Evolutionary conservation across 2,113 vertebrate genomes (phyloP).

Genomic region (Grallaria varia): DNA sequence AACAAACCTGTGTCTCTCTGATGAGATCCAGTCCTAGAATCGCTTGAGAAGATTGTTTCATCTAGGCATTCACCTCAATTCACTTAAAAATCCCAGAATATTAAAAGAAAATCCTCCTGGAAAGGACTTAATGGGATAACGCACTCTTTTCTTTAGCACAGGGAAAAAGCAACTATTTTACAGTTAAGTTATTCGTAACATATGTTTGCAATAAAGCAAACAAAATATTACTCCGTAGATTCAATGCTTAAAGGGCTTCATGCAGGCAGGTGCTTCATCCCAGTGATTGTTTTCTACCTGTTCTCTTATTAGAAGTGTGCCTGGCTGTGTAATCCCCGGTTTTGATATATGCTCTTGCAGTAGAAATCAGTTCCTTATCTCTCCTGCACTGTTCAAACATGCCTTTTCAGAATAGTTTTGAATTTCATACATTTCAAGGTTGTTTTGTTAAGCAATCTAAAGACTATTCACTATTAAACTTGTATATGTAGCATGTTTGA

Average conservation of each 20-base stretch:
- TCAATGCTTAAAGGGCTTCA: background rate
- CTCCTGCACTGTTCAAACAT: background rate
- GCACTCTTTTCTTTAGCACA: background rate
- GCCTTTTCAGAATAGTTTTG: background rate
- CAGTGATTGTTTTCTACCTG: background rate
- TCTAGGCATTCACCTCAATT: background rate
- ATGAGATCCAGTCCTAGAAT: background rate
- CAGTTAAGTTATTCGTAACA: background rate
- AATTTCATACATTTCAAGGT: background rate
- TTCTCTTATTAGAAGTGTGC: background rate
- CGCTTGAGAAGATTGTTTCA: background rate
- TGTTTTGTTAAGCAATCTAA: background rate
- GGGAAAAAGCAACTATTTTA: background rate
- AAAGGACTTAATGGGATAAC: background rate
- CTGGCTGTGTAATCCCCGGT: background rate
- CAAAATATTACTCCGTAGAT: background rate
- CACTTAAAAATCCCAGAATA: background rate
- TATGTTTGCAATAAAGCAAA: background rate
- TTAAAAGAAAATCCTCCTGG: background rate
- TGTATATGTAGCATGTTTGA: background rate
- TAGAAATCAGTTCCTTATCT: background rate
- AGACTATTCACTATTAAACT: background rate
- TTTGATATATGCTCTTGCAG: background rate
- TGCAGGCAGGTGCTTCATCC: background rate
- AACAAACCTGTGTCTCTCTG: background rate